Conservation (phyloP, 2,888 invertebrate species). For the Ommatoiulus sabulosus region DNA sequence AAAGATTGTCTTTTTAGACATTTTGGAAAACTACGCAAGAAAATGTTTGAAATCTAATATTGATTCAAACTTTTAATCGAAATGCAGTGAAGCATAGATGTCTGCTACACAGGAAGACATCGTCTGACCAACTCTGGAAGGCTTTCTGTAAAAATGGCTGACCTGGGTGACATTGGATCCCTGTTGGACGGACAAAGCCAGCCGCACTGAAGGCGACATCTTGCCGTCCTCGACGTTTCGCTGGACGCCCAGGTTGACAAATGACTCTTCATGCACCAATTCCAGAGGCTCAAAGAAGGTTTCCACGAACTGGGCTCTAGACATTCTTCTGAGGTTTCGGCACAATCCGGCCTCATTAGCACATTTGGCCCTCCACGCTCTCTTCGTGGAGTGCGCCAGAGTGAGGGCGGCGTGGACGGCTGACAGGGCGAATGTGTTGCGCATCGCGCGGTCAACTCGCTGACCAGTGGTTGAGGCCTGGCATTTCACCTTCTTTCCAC, state of each 20-base stretch:
- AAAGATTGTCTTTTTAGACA: too few species aligned
- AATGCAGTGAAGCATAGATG: too few species aligned
- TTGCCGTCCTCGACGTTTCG: not conserved
- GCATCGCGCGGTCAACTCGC: not conserved
- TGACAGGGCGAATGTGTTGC: not conserved
- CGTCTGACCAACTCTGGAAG: too few species aligned
- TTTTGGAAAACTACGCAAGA: too few species aligned
- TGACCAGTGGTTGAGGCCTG: not conserved
- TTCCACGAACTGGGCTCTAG: not conserved
- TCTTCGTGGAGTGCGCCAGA: not conserved
- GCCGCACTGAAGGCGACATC: not conserved
- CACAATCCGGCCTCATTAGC: not conserved
- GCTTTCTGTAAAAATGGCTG: too few species aligned
- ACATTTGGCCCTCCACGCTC: not conserved
- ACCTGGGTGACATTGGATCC: not conserved
- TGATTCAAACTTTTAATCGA: too few species aligned
- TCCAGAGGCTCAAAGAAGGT: not conserved
- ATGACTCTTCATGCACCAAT: too few species aligned
- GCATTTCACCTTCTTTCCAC: too few species aligned
- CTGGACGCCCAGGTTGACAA: too few species aligned
- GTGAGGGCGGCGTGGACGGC: not conserved
- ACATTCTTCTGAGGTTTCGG: not conserved
- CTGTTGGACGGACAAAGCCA: not conserved
- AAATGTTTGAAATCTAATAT: too few species aligned
- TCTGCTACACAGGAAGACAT: too few species aligned